phyloP scores from a whole-genome alignment of 1,140 invertebrate genomes.

The Asbolus verrucosus region DNA sequence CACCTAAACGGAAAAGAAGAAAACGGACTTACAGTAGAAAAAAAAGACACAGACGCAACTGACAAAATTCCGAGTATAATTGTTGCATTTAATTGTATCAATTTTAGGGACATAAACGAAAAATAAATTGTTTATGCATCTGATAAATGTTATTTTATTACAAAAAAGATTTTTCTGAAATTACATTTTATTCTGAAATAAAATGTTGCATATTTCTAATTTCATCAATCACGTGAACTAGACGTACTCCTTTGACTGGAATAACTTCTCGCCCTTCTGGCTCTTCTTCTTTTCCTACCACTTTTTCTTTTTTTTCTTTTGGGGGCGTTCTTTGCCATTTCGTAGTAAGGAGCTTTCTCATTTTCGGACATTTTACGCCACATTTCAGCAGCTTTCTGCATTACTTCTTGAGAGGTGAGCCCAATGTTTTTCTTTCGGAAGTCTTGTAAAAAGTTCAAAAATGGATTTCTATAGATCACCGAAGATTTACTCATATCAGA shows the following conservation, averaged over 20 bases:
- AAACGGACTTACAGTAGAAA: neutral
- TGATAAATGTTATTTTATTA: no score
- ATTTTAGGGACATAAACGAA: no score
- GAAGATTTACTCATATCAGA: neutral
- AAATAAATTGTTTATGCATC: no score
- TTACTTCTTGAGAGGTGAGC: neutral
- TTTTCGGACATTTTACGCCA: slow-evolving; percentile 8
- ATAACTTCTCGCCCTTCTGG: neutral
- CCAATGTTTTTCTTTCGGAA: slow-evolving; percentile 15
- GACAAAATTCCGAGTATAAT: no score
- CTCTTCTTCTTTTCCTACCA: neutral
- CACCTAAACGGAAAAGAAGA: slow-evolving; percentile 2
- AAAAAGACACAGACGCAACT: neutral
- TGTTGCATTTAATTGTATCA: no score
- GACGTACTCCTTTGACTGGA: neutral
- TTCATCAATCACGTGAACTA: no score
- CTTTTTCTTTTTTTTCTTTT: neutral
- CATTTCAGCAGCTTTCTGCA: neutral
- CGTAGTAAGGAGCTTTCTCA: slow-evolving; percentile 1
- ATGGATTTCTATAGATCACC: neutral
- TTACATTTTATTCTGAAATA: neutral
- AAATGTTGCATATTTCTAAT: no score
- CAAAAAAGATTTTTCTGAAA: neutral
- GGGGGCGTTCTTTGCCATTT: slow-evolving; percentile 3
- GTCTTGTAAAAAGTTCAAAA: slow-evolving; percentile 3